These are phyloP conservation scores for Caenorhabditis sp. DNA, from an alignment of 2,888 invertebrate genomes.

Conservation along the genomic window DNA sequence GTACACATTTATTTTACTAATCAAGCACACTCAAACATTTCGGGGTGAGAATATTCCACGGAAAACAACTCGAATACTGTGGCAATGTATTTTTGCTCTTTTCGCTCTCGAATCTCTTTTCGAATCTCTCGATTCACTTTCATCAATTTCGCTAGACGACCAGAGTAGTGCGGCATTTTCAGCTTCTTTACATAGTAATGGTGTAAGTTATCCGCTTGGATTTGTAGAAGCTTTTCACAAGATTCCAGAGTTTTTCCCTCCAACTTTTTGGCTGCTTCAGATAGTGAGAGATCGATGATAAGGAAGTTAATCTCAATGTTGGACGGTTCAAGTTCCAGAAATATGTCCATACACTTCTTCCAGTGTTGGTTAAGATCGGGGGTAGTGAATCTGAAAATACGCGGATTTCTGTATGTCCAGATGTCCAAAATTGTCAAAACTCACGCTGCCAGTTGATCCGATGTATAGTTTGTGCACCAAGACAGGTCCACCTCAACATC, in stretches of 20 bases:
- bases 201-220: slow-evolving; percentile 22
- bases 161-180: slow-evolving; percentile 23
- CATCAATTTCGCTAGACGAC: slow-evolving; percentile 28
- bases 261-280: slow-evolving; percentile 21
- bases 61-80: slow-evolving; percentile 66
- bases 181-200: slow-evolving; percentile 18
- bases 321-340: slow-evolving; percentile 23
- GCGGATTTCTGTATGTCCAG: no score
- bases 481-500: slow-evolving; percentile 20
- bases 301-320: slow-evolving; percentile 41
- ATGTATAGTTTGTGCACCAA: slow-evolving; percentile 31
- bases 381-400: not conserved
- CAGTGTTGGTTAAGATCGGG: slow-evolving; percentile 26
- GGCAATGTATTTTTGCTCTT: slow-evolving; percentile 3
- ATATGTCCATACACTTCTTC: not conserved
- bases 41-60: slow-evolving; percentile 61
- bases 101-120: slow-evolving; percentile 24
- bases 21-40: slow-evolving; percentile 43
- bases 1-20: no score
- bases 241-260: not conserved
- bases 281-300: slow-evolving; percentile 21
- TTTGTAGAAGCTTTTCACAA: slow-evolving; percentile 13
- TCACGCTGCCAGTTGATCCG: slow-evolving; percentile 26
- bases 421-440: not conserved
- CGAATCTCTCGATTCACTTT: slow-evolving; percentile 20